Percentiles rank a stretch among this genome's conserved stretches.
Conservation (phyloP, 2,888 invertebrate species). For the Myopa tessellatipennis region DNA sequence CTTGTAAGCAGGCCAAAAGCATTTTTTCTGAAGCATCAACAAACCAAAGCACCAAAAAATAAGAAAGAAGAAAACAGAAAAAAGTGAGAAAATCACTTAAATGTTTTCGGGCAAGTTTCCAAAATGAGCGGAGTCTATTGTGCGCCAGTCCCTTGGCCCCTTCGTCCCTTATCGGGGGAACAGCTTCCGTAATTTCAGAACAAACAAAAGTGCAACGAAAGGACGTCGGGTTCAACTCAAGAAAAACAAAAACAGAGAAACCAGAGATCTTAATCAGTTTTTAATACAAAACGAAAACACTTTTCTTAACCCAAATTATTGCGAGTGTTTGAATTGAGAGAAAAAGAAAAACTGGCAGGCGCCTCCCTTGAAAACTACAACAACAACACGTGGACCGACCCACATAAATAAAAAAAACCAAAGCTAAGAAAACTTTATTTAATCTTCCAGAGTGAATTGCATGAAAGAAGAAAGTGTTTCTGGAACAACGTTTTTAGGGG, state of each 20-base stretch:
- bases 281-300: constrained; percentile 2
- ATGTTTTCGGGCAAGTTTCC: constrained; percentile 23
- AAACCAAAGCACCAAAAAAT: background rate
- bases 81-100: constrained; percentile 36
- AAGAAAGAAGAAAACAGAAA: background rate
- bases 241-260: background rate
- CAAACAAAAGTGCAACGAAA: background rate
- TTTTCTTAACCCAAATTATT: background rate
- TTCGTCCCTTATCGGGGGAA: background rate
- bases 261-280: background rate
- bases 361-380: too few species aligned
- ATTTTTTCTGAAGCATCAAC: background rate
- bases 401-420: too few species aligned
- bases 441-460: too few species aligned
- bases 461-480: too few species aligned
- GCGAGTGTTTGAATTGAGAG: background rate
- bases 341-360: background rate
- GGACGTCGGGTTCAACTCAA: background rate
- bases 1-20: background rate
- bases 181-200: background rate
- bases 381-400: too few species aligned
- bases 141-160: too few species aligned
- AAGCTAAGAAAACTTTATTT: too few species aligned
- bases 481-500: too few species aligned
- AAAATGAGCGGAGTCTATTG: background rate